Evolutionary conservation across 2,113 vertebrate genomes (phyloP).

Genomic region (Campylomormyrus tamandua): DNA sequence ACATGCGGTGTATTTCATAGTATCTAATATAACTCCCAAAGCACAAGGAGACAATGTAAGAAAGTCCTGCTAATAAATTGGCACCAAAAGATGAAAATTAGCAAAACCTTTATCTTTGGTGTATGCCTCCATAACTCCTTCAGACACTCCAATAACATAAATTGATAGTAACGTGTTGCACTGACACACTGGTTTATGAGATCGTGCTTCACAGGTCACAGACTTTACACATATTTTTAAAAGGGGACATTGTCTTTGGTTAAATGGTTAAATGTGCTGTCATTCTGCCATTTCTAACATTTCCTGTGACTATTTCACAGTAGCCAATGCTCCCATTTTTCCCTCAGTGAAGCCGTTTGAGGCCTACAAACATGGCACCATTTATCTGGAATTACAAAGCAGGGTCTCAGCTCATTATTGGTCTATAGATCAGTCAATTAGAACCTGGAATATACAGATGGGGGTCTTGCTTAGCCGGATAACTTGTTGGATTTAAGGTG

Average conservation of each 20-base stretch:
- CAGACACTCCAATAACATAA: background rate
- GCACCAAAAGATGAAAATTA: background rate
- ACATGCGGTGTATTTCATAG: too few species aligned
- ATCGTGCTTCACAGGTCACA: background rate
- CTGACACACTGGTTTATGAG: background rate
- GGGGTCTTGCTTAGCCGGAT: background rate
- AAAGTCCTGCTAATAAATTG: background rate
- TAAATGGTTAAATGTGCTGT: background rate
- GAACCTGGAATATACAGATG: background rate
- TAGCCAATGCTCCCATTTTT: background rate
- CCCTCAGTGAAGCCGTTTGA: background rate
- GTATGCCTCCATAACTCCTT: background rate
- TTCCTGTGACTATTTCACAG: background rate
- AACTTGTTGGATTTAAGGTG: background rate
- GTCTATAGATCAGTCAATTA: background rate
- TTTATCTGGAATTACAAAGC: background rate
- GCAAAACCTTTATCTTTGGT: background rate
- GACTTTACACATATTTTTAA: background rate
- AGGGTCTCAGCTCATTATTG: background rate
- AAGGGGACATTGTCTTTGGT: background rate
- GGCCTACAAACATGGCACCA: background rate
- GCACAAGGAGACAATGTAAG: background rate
- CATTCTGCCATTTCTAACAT: background rate
- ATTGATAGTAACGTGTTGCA: background rate
- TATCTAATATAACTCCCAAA: background rate